A percentile compares a stretch with the other conserved stretches of the same genome.
Conservation (phyloP, 1,140 invertebrate genomes). For the Ceratina japonica region DNA sequence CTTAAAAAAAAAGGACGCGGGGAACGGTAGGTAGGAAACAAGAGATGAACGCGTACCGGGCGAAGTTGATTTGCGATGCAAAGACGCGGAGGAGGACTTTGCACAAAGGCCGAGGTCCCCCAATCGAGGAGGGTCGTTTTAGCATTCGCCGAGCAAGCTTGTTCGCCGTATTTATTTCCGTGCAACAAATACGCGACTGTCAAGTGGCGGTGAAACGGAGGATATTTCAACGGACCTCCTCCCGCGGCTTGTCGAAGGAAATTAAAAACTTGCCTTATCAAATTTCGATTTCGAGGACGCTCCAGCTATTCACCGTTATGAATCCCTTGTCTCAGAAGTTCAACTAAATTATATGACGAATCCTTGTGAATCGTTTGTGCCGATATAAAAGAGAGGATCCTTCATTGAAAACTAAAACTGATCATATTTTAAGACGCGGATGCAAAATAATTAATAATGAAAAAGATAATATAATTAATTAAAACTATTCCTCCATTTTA, state of each 20-base stretch:
- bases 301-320: not conserved
- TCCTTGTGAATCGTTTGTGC: too few relatives aligned
- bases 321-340: not conserved
- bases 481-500: too few relatives aligned
- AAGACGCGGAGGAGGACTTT: not conserved
- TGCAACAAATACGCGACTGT: not conserved
- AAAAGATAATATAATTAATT: too few relatives aligned
- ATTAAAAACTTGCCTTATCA: not conserved
- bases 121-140: constrained; percentile 13
- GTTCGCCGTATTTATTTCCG: not conserved
- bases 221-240: constrained; percentile 8
- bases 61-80: constrained; percentile 35
- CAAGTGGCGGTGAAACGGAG: not conserved
- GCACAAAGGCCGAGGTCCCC: not conserved
- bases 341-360: too few relatives aligned
- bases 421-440: too few relatives aligned
- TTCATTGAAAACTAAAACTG: too few relatives aligned
- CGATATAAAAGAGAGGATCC: too few relatives aligned
- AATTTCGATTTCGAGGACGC: not conserved
- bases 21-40: constrained; percentile 7
- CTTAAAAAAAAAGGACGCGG: not conserved
- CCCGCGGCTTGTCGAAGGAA: not conserved
- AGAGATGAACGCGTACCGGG: not conserved
- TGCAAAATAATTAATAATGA: too few relatives aligned
- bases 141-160: constrained; percentile 3